Evolutionary conservation across 2,888 invertebrate species (phyloP).

Genomic region (Opisthograptis luteolata): DNA sequence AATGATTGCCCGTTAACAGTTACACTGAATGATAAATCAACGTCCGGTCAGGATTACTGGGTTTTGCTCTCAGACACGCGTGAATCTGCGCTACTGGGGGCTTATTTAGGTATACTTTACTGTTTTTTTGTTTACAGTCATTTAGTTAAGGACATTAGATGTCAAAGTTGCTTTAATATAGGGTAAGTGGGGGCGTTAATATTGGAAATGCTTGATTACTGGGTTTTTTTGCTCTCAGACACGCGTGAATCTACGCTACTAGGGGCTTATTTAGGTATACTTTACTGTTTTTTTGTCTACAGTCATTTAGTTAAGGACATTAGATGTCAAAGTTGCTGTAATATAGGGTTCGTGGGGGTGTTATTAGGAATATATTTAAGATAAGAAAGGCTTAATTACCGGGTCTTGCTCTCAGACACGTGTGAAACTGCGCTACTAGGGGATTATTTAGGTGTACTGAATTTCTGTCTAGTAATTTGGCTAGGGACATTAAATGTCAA

Average conservation of each 20-base stretch:
- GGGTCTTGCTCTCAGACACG: background rate
- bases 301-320: background rate
- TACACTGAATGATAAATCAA: slow-evolving; percentile 32
- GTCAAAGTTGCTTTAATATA: background rate
- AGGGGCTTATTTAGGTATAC: background rate
- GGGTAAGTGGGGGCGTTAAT: too few relatives aligned
- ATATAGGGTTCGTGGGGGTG: too few relatives aligned
- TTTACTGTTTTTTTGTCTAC: background rate
- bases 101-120: background rate
- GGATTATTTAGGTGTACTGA: background rate
- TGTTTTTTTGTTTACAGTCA: background rate
- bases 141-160: background rate
- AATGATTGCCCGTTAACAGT: slow-evolving; percentile 26
- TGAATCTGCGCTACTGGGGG: background rate
- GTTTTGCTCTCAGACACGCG: background rate
- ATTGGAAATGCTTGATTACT: too few relatives aligned
- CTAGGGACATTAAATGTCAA: background rate
- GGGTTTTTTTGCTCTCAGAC: background rate
- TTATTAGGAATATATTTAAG: too few relatives aligned
- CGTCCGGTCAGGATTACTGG: slow-evolving; percentile 21
- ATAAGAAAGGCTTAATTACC: too few relatives aligned
- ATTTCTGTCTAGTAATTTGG: background rate
- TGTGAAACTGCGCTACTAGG: background rate
- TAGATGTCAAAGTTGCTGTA: background rate
- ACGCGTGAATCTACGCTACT: background rate